Percentiles rank a stretch among this genome's conserved stretches.
Evolutionary conservation across 1,140 invertebrate species (phyloP).

Genomic region (Dufourea novaeangliae): DNA sequence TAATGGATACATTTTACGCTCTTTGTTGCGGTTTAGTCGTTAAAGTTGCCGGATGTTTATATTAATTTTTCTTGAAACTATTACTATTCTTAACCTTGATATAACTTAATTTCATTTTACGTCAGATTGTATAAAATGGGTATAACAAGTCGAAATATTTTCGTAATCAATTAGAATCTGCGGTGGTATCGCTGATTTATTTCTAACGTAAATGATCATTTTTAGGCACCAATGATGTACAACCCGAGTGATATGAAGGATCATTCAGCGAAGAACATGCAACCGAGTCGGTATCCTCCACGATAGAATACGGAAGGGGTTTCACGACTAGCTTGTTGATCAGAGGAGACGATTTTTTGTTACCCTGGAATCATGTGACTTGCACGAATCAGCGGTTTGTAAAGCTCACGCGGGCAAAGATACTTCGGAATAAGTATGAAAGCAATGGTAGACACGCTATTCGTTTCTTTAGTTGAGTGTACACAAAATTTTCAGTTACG

Average conservation of each 20-base stretch:
- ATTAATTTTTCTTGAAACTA: background rate
- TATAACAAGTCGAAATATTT: conserved; percentile 24
- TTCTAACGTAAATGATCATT: conserved; percentile 22
- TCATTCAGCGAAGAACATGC: conserved; percentile 68
- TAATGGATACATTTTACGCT: conserved; percentile 16
- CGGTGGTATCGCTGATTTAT: background rate
- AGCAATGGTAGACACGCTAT: background rate
- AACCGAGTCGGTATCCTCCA: conserved; percentile 71
- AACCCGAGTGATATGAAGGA: conserved; percentile 73
- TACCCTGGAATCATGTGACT: conserved; percentile 31
- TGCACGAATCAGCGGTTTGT: conserved; percentile 20
- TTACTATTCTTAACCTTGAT: background rate
- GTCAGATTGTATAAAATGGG: background rate
- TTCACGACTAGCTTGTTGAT: conserved; percentile 27
- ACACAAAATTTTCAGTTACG: background rate
- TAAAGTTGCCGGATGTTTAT: background rate
- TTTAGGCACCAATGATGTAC: conserved; percentile 78
- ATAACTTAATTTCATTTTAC: background rate
- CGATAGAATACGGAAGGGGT: conserved; percentile 66
- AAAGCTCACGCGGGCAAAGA: conserved; percentile 11
- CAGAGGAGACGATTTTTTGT: conserved; percentile 18
- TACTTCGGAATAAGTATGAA: conserved; percentile 42
- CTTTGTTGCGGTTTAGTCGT: conserved; percentile 10
- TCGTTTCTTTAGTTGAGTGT: conserved; percentile 4
- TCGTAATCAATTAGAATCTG: background rate